Evolutionary conservation across 2,797 vertebrate species (phyloP).

Genomic region (Enteromius trimaculatus): DNA sequence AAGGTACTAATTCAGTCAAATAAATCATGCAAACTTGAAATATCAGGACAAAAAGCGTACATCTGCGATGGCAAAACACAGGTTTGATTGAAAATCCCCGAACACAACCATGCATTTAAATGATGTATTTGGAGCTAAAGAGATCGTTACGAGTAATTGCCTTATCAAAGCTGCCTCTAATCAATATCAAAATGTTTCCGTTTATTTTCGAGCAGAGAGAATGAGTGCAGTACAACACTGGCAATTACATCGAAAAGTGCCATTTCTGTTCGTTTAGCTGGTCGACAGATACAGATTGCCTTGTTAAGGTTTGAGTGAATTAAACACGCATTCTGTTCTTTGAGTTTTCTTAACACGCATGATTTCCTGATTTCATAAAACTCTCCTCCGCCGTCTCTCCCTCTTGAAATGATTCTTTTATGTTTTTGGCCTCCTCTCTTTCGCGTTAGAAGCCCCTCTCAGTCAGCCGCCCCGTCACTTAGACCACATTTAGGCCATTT

Average conservation of each 20-base stretch:
- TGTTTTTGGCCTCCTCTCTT: conserved; percentile 29
- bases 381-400: conserved; percentile 39
- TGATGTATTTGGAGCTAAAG: conserved; percentile 11
- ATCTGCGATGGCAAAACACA: background rate
- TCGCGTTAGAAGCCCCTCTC: conserved; percentile 56
- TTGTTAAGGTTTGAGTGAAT: conserved; percentile 36
- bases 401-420: conserved; percentile 11
- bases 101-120: background rate
- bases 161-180: conserved; percentile 36
- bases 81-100: conserved; percentile 31
- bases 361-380: conserved; percentile 29
- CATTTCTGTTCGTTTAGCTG: conserved; percentile 14
- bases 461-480: conserved; percentile 67
- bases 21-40: background rate
- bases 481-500: conserved; percentile 63
- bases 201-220: conserved; percentile 29
- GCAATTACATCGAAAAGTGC: conserved; percentile 37
- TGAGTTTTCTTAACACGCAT: conserved; percentile 55
- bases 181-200: conserved; percentile 46
- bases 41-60: background rate
- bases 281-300: conserved; percentile 15
- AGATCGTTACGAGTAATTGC: conserved; percentile 37
- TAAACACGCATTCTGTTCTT: conserved; percentile 54
- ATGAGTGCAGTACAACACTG: conserved; percentile 15
- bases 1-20: background rate